Base-by-base conservation (phyloP, 1,140 invertebrate species). In the Drosophila sturtevanti region DNA sequence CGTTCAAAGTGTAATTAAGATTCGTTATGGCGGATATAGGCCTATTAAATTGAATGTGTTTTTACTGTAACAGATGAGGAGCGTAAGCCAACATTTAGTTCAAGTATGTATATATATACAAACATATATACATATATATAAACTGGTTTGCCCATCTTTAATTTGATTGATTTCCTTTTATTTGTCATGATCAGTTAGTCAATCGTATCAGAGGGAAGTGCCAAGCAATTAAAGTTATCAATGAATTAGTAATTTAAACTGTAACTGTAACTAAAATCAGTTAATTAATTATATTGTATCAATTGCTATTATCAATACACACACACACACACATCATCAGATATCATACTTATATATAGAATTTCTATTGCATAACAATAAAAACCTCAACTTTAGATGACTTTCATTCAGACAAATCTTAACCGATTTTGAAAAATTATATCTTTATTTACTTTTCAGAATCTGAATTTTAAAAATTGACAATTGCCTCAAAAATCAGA, bases 1-100 rank as follows among this genome's bases (percentile, higher is more conserved):
- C 84, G 72, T 35, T 52, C 75, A 81, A 81, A 79, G 78, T 77
- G 61, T 79, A 81, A 87, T 86, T 87, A 87, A 77, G 71, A 86
- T 86, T 86, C 68, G 82, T 62, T 79, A 86, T 66, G 72, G 79
- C 82, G 79, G 79, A 87, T 82, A 86, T 87, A 71, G 65, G 67
- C 72, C 54, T 56, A 89, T 87, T 89, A 82, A 87, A 63, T 65
- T 67, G 38, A 14, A 64, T 65, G 51, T 27, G n/a, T n/a, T n/a
- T n/a, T 67, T 85, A 66, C 71, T 73, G 66, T 80, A 66, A 62
- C 37, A 38, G 65, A 66, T 66, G 63, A 60, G 71, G 16, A 31
- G 56, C 41, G 16, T 24, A n/a, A 5, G 9, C n/a, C n/a, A n/a
- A n/a, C n/a, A n/a, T n/a, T n/a, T n/a, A n/a, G n/a, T n/a, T n/a